phyloP scores from a whole-genome alignment of 2,113 vertebrate genomes.

The Chaetodon trifascialis region DNA sequence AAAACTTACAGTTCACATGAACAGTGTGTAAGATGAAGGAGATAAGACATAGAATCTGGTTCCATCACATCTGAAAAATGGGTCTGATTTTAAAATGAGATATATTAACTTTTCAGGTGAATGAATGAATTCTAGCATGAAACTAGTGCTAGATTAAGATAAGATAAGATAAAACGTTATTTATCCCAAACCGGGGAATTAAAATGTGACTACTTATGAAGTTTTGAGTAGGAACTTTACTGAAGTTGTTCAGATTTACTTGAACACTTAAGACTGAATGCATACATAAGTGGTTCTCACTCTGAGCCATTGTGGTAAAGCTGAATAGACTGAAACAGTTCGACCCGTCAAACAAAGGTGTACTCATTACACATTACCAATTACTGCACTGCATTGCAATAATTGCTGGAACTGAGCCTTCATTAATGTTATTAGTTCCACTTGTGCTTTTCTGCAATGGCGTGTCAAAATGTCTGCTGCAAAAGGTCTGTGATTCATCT shows the following conservation, averaged over 20 bases:
- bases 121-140: background rate
- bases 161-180: no score
- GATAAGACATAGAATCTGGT: background rate
- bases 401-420: background rate
- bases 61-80: background rate
- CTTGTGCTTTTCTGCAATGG: background rate
- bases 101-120: background rate
- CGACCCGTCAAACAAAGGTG: background rate
- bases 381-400: background rate
- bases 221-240: background rate
- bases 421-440: background rate
- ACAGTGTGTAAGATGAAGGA: background rate
- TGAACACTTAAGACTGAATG: no score
- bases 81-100: background rate
- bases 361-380: background rate
- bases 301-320: no score
- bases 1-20: background rate
- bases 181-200: no score
- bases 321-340: background rate
- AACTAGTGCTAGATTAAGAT: background rate
- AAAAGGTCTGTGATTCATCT: background rate
- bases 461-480: background rate
- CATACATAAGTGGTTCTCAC: no score
- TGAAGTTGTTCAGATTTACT: background rate
- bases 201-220: background rate